Evolutionary conservation across 2,113 vertebrate species (phyloP).

Genomic region (Hippocampus guttulatus): DNA sequence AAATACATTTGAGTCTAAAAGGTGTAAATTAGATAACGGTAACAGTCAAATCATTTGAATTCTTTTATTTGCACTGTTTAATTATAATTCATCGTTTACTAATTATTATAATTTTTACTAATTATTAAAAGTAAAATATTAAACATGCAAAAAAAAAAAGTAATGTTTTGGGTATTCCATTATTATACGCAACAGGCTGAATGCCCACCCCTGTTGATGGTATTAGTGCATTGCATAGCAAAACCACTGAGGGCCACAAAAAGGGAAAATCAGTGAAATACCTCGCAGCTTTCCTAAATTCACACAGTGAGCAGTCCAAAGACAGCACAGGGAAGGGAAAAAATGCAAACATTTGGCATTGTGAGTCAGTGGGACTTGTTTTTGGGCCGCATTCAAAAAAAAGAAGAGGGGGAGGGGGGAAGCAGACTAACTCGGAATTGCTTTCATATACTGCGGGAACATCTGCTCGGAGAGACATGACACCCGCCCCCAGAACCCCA

Average conservation of each 20-base stretch:
- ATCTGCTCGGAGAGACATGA: conserved; percentile 47
- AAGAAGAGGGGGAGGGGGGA: not conserved
- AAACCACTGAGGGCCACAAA: conserved; percentile 36
- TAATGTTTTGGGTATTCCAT: too few species aligned
- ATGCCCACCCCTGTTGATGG: not conserved
- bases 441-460: conserved; percentile 40
- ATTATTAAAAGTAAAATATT: not conserved
- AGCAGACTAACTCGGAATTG: conserved; percentile 28
- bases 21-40: too few species aligned
- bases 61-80: not conserved
- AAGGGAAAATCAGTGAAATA: conserved; percentile 33
- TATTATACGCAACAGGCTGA: not conserved
- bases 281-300: conserved; percentile 59
- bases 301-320: conserved; percentile 55
- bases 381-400: conserved; percentile 32
- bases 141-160: too few species aligned
- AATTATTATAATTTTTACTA: not conserved
- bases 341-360: conserved; percentile 27
- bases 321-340: conserved; percentile 21
- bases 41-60: not conserved
- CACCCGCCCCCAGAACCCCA: not conserved
- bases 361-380: conserved; percentile 35
- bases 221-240: conserved; percentile 30
- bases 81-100: not conserved
- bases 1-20: not conserved